A percentile compares a stretch with the other conserved stretches of the same genome.
phyloP scores from a whole-genome alignment of 2,797 vertebrate genomes.

The Scyliorhinus canicula region DNA sequence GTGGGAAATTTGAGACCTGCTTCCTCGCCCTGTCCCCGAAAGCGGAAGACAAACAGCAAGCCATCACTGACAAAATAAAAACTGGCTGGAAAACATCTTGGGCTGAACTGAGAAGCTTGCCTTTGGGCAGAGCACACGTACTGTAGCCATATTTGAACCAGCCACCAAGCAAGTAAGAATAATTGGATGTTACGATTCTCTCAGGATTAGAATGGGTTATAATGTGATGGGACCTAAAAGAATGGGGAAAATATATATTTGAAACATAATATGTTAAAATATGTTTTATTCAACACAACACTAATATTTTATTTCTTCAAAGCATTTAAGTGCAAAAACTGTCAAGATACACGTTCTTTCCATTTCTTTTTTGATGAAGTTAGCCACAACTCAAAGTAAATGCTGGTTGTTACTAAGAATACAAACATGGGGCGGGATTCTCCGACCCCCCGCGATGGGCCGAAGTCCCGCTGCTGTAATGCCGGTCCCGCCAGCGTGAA shows the following conservation, averaged over 20 bases:
- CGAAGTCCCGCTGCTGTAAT: no score
- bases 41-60: neutral
- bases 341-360: neutral
- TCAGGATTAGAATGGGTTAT: neutral
- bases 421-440: no score
- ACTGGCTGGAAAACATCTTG: neutral
- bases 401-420: neutral
- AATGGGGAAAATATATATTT: neutral
- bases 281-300: neutral
- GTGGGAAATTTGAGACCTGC: neutral
- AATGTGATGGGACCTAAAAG: neutral
- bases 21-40: neutral
- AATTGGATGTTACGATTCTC: neutral
- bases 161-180: neutral
- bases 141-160: neutral
- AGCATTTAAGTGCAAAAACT: neutral
- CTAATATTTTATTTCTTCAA: neutral
- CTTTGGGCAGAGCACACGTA: neutral
- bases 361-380: neutral
- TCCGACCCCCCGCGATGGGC: no score
- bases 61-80: neutral
- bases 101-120: neutral
- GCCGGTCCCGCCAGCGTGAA: no score
- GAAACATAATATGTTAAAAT: neutral
- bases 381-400: neutral